Evolutionary conservation across 1,140 invertebrate genomes (phyloP), one percentile per base, ranked within the genome.

Genomic region (Samia ricini): DNA sequence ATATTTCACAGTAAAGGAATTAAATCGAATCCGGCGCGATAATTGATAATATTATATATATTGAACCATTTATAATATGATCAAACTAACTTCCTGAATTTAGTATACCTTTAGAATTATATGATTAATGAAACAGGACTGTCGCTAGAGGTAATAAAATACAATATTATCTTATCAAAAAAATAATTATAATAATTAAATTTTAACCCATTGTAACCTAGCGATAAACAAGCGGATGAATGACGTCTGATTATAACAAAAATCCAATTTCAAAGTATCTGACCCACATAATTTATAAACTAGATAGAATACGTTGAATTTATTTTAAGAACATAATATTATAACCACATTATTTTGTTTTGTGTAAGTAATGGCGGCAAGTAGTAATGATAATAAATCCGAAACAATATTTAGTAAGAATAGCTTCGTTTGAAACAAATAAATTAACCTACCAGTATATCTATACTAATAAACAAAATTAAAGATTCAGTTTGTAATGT

Each of bases 171-270:
- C 51, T 52, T 52, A 52, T 52, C 51, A 23, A 1, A 26, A 51
- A 42, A 57, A 60, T 56, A 61, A 61, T 68, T 71, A 72, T 67
- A 64, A 59, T 69, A 74, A 75, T 66, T 66, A 60, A 64, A 48
- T 57, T 72, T 69, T 63, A 57, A 66, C 58, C 70, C 73, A 69
- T 80, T 68, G 63, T 72, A 76, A 82, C 79, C 79, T 69, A 21
- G 62, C 54, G 76, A 82, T 78, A 78, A 79, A 68, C 71, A 70
- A 57, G 66, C 70, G 72, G 66, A 68, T 67, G 66, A 67, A 68
- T 69, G 56, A 70, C 68, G 67, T 36, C 64, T 58, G 29, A 64
- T 63, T 62, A 66, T 65, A 36, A 57, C 10, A 57, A 36, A 36
- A 57, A 36, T 36, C 56, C 24, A 33, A 20, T 57, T 57, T 57